Evolutionary conservation across 2,113 vertebrate genomes (phyloP), one percentile per base, ranked within the genome.

Genomic region (Seriola aureovittata): DNA sequence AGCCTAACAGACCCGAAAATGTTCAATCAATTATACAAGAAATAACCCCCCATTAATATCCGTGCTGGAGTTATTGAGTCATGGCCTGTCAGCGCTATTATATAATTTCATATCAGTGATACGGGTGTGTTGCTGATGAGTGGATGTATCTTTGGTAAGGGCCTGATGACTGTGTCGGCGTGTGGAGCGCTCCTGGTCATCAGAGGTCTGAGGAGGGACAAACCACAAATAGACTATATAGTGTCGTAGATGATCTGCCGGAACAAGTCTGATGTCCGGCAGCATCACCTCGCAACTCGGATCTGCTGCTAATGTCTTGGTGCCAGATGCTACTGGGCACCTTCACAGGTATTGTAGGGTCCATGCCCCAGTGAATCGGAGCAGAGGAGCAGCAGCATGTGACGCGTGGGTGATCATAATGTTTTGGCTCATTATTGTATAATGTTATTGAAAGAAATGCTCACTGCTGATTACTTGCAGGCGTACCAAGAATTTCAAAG

Each of bases 11-110:
- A 92, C 72, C 86, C 17, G 76, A 87, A 92, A 92, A 92, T 92
- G 91, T 92, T 85, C 50, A 86, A 94, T 93, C 92, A 91, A 88
- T 93, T 90, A 85, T 75, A 80, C 86, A 84, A 78, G 81, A 88
- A 86, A 79, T 57, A 80, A 74, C 80, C 62, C 54, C 16, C 19
- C 74, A 90, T 91, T 85, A 83, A 88, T 89, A 85, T 86, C 67
- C 64, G 54, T 66, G 13, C 34, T 75, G 50, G 48, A 85, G 68
- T 82, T 88, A 80, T 84, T 82, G 76, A 91, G 68, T 72, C 83
- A 85, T 86, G 79, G 70, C 52, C 23, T 59, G 67, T 91, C 82
- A 73, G 64, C 42, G 63, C 46, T 74, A 50, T 83, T 85, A 60
- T 68, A 70, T 66, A 5, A 81, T 80, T 89, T 78, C 52, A 76